A percentile compares a stretch with the other conserved stretches of the same genome.
Conservation (phyloP, 2,797 vertebrate genomes). For the Naso thynnoides region DNA sequence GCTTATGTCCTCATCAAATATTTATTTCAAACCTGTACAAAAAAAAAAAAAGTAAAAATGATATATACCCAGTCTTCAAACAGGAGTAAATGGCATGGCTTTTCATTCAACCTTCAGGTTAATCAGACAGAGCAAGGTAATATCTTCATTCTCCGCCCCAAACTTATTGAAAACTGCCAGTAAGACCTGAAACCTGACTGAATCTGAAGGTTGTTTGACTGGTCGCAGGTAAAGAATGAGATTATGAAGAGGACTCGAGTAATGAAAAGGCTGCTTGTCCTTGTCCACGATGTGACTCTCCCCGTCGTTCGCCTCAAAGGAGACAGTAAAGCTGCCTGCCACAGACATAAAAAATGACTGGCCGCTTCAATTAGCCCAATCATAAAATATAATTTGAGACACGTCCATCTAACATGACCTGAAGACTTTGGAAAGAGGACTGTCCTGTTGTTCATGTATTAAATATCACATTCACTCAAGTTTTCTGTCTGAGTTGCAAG, state of each 20-base stretch:
- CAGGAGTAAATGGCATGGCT: conserved; percentile 30
- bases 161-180: conserved; percentile 42
- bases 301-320: conserved; percentile 22
- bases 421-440: conserved; percentile 36
- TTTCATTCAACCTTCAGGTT: conserved; percentile 47
- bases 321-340: conserved; percentile 60
- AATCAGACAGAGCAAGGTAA: conserved; percentile 49
- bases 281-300: conserved; percentile 41
- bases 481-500: conserved; percentile 33
- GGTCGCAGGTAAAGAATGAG: conserved; percentile 40
- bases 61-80: conserved; percentile 16
- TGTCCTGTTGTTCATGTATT: conserved; percentile 63
- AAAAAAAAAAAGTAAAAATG: background rate
- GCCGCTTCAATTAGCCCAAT: conserved; percentile 74
- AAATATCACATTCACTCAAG: conserved; percentile 51
- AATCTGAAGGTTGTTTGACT: conserved; percentile 60
- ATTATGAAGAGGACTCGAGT: conserved; percentile 53
- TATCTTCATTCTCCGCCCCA: conserved; percentile 31
- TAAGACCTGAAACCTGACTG: conserved; percentile 32
- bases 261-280: conserved; percentile 62
- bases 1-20: conserved; percentile 27
- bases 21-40: conserved; percentile 17
- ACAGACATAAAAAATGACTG: conserved; percentile 65
- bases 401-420: conserved; percentile 66
- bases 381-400: conserved; percentile 68